Evolutionary conservation across 2,797 vertebrate species (phyloP), one percentile per base, ranked within the genome.

Genomic region (Chaunax sp.): DNA sequence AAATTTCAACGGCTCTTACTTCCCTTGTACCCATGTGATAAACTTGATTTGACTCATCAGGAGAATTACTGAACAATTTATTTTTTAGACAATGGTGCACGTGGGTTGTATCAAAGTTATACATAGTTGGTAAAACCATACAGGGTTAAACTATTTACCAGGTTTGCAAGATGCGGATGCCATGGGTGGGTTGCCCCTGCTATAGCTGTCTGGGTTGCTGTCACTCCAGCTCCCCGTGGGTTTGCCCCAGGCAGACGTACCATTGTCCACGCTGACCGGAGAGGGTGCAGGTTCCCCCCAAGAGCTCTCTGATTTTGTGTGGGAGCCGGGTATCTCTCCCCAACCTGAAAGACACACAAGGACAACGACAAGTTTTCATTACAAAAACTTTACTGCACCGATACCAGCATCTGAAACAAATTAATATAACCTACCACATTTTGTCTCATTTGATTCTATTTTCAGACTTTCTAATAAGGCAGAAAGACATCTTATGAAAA

Each of bases 191-290:
- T 93, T 95, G 73, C 95, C 94, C 93, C 97, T 95, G 74, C 93
- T 82, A 87, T 95, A 93, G 74, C 90, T 81, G 75, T 90, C 93
- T 15, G 93, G 83, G 80, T 93, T 92, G 56, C 91, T 89, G 43
- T 97, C 97, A 72, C 94, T 94, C 98, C 97, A 98, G 90, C 92
- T 93, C 43, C 95, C 92, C 16, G 88, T 91, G 69, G 95, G 92
- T 78, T 98, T 98, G 18, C 95, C 96, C 98, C 98, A 99, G 18
- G 97, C 95, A 13, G 96, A 94, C 4, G 97, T 98, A 72, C 97
- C 97, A 33, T 99, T 98, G 92, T 99, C 97, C 82, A 97, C 92
- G 53, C 93, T 94, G 50, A 93, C 95, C 30, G 95, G 92, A 84
- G 96, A 87, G 80, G 95, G 68, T 54, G 94, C 78, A 60, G 95